Base-by-base conservation (phyloP, 1,140 invertebrate species). In the Agraylea sexmaculata region DNA sequence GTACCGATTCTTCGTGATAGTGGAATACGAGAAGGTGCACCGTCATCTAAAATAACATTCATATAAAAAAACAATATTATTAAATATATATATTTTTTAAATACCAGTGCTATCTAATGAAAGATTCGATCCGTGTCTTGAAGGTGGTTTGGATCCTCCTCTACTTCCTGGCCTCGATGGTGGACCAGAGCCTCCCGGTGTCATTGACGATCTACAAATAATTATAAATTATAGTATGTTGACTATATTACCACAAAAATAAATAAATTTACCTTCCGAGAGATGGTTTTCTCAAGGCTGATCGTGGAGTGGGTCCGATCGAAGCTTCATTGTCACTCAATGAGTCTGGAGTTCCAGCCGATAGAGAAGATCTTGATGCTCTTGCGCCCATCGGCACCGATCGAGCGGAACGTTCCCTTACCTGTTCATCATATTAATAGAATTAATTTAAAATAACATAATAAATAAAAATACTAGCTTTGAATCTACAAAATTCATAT, bases 91-190 rank as follows among this genome's bases (percentile, higher is more conserved):
- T n/a, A n/a, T n/a, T n/a, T n/a, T n/a, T n/a, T n/a, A 50, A 46
- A 60, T 64, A 87, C 84, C 82, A 55, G 83, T 86, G 57, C 84
- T 87, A 56, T 93, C 87, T 39, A 93, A 67, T 15, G 87, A 91
- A 31, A 90, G 74, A 52, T 87, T 90, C 21, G 91, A 95, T 43
- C 88, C 89, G 55, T 92, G 86, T 54, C 90, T 77, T 55, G 89
- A 93, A 15, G 88, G 84, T 50, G 89, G 87, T 60, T 90, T 89
- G 22, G 84, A 86, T 29, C 83, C 80, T 46, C 78, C 73, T 53
- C 89, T 74, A 51, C 84, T 89, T 22, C 79, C 76, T 34, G 86
- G 80, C 52, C 85, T 70, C 29, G 84, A 88, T 23, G 77, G 74
- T 29, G 83, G 81, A 47, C 83, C 71, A 39, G 84, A 89, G 12